A percentile compares a stretch with the other conserved stretches of the same genome.
phyloP scores from a whole-genome alignment of 2,888 invertebrate genomes.

The Julus scandinavius region DNA sequence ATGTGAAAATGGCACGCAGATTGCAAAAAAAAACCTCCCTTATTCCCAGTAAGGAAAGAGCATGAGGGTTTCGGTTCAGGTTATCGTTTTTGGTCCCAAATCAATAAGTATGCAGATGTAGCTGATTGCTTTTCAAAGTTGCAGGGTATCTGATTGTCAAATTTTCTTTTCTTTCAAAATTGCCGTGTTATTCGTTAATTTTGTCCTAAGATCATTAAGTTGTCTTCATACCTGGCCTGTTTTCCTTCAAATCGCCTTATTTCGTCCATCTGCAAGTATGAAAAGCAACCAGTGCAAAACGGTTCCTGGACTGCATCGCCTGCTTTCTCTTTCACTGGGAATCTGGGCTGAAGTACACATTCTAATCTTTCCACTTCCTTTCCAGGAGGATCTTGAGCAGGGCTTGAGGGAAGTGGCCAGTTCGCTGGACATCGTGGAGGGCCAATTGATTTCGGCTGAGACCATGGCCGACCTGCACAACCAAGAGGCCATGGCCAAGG shows the following conservation, averaged over 20 bases:
- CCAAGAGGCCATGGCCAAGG: slow-evolving; percentile 53
- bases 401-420: slow-evolving; percentile 43
- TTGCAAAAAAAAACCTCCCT: no score
- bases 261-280: not conserved
- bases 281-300: not conserved
- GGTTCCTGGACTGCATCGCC: not conserved
- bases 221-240: no score
- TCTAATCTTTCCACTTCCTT: slow-evolving; percentile 18
- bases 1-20: not conserved
- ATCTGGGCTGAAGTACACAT: not conserved
- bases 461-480: slow-evolving; percentile 50
- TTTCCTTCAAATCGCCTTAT: no score
- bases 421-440: slow-evolving; percentile 51
- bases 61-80: not conserved
- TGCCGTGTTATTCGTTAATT: no score
- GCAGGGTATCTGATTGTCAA: no score
- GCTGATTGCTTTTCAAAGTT: no score
- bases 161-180: no score
- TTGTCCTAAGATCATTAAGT: no score
- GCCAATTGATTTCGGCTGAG: slow-evolving; percentile 53
- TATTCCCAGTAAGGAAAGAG: no score
- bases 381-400: slow-evolving; percentile 51
- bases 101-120: not conserved
- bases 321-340: not conserved
- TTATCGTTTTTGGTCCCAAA: not conserved